A percentile compares a stretch with the other conserved stretches of the same genome.
Conservation (phyloP, 30 jellyfish, hydroid and myxozoan genomes). For the Haliclystus octoradiatus region DNA sequence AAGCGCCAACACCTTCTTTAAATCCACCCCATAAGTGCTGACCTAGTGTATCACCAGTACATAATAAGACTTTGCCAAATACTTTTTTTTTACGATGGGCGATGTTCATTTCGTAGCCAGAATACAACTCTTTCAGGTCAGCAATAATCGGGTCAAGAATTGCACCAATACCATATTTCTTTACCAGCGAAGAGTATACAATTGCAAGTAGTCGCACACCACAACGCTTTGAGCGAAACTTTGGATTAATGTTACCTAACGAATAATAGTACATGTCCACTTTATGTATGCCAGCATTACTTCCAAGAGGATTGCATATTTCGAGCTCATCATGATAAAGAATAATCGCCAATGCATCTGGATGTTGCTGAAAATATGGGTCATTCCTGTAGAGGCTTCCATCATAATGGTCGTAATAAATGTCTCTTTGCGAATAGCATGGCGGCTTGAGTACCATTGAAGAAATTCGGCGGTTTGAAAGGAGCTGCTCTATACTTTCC, state of each 20-base stretch:
- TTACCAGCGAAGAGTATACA: slow-evolving; percentile 15
- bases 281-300: slow-evolving; percentile 32
- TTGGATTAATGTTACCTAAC: slow-evolving; percentile 18
- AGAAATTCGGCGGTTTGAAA: slow-evolving; percentile 9
- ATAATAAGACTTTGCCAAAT: slow-evolving; percentile 1
- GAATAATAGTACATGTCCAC: slow-evolving; percentile 32
- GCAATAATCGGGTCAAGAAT: slow-evolving; percentile 14
- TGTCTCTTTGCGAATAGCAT: slow-evolving; percentile 1
- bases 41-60: slow-evolving; percentile 15
- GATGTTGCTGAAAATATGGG: slow-evolving; percentile 1
- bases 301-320: slow-evolving; percentile 28
- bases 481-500: slow-evolving; percentile 33
- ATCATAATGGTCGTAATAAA: slow-evolving; percentile 29
- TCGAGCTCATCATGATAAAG: slow-evolving; percentile 22
- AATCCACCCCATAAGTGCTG: slow-evolving; percentile 18
- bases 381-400: slow-evolving; percentile 25
- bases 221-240: slow-evolving; percentile 19
- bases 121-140: background rate
- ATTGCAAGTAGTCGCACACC: slow-evolving; percentile 30
- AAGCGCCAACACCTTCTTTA: slow-evolving; percentile 7
- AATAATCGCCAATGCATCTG: slow-evolving; percentile 15
- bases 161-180: slow-evolving; percentile 12
- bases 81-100: background rate
- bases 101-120: slow-evolving; percentile 6
- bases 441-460: slow-evolving; percentile 4